phyloP scores from a whole-genome alignment of 2,888 invertebrate species.

The Scaptomyza cyrtandrae region DNA sequence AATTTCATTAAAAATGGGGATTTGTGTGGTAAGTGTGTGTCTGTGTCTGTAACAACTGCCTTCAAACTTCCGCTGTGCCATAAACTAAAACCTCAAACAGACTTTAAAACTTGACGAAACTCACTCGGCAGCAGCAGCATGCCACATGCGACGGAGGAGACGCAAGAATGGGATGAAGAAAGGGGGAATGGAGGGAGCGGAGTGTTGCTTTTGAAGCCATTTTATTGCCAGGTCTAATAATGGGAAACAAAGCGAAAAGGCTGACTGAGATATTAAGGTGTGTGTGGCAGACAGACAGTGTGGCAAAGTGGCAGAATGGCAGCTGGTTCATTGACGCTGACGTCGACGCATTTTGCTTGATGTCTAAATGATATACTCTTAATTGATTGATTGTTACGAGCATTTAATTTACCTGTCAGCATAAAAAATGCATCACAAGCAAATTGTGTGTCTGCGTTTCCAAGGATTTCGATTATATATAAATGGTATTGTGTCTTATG shows the following conservation, averaged over 20 bases:
- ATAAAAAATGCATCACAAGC: neutral
- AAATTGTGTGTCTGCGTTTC: neutral
- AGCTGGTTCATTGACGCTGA: neutral
- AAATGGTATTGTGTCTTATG: too few relatives aligned
- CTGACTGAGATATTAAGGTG: neutral
- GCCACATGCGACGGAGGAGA: conserved; percentile 1
- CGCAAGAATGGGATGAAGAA: conserved; percentile 5
- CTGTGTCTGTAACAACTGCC: conserved; percentile 7
- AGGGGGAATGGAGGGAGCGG: neutral
- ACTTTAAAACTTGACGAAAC: conserved; percentile 10
- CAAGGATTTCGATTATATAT: neutral
- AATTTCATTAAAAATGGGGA: conserved; percentile 66
- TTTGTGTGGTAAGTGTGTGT: conserved; percentile 46
- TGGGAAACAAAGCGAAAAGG: conserved; percentile 19
- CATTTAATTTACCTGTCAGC: conserved; percentile 14
- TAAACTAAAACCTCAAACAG: conserved; percentile 33
- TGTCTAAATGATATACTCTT: conserved; percentile 32
- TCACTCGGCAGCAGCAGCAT: neutral
- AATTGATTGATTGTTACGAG: conserved; percentile 27
- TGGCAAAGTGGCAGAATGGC: neutral
- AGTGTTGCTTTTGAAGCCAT: conserved; percentile 41
- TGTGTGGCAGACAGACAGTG: conserved; percentile 1
- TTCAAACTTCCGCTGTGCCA: conserved; percentile 36
- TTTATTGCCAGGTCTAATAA: conserved; percentile 52
- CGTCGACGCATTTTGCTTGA: conserved; percentile 10